Evolutionary conservation across 2,113 vertebrate genomes (phyloP), one percentile per base, ranked within the genome.

Genomic region (Meriones unguiculatus): DNA sequence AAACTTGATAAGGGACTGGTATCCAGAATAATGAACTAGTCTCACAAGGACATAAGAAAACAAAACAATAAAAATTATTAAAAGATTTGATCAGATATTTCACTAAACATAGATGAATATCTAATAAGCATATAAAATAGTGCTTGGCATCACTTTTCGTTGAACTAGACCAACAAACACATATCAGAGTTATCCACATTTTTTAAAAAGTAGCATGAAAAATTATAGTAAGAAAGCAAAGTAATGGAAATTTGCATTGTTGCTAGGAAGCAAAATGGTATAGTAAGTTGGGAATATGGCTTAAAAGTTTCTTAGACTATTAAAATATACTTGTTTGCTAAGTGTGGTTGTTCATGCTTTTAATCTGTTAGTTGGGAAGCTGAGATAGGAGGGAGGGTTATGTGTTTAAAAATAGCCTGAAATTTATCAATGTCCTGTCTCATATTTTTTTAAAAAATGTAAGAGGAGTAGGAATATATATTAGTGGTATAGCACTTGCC

Each of bases 231-330:
- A 95, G 15, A 89, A 94, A 95, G 54, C 57, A 30, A 25, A 95
- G 20, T 62, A 87, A 67, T 30, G 5, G 11, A 22, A 92, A 86
- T 93, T 93, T 5, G 41, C 41, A 65, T 24, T 70, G 17, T 3
- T 82, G 7, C 17, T 91, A 4, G 15, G 50, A 93, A 91, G n/a
- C 38, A 46, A 30, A 64, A 65, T 46, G 38, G 38, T 30, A 85
- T 32, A 50, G 4, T 25, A 75, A 94, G 35, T 82, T 93, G 54
- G 62, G 30, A 93, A 93, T 59, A 64, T 1, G 22, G 22, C 32
- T 95, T 92, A 57, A 28, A 89, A 94, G 30, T 72, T 97, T 97
- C 69, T 93, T 95, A 24, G 69, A 89, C 69, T 20, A 32, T 77
- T 94, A 84, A 92, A 78, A 89, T 87, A 69, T 30, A 57, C 65